Evolutionary conservation across 1,140 invertebrate genomes (phyloP).

Genomic region (Zaprionus taronus): DNA sequence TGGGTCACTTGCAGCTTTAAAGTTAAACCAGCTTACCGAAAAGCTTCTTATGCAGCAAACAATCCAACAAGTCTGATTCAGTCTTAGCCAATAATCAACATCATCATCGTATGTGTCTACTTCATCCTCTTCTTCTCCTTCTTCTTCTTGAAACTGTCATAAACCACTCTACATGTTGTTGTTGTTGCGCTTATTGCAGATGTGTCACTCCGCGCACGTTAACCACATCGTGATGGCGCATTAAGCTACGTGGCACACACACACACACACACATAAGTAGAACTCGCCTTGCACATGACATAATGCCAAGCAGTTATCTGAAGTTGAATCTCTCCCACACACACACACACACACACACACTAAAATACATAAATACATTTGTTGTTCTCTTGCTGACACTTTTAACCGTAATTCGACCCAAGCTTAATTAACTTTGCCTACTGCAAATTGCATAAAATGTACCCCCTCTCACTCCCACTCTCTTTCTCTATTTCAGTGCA

Average conservation of each 20-base stretch:
- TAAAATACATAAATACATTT: neutral
- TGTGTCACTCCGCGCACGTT: constrained; percentile 40
- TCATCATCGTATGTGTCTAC: neutral
- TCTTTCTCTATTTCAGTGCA: neutral
- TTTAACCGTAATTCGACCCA: constrained; percentile 1
- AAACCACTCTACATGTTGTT: neutral
- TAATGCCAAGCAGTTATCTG: neutral
- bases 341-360: neutral
- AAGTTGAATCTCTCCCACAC: constrained; percentile 4
- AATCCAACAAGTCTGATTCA: constrained; percentile 27
- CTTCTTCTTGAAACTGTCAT: neutral
- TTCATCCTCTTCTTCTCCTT: neutral
- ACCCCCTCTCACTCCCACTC: neutral
- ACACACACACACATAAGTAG: neutral
- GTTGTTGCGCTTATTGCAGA: constrained; percentile 20
- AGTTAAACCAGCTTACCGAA: constrained; percentile 1
- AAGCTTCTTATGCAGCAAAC: constrained; percentile 35
- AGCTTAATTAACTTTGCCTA: constrained; percentile 3
- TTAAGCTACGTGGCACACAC: constrained; percentile 16
- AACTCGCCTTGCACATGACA: constrained; percentile 4
- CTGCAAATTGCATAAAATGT: neutral
- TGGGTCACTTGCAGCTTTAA: neutral
- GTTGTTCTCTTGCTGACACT: neutral
- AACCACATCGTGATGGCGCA: constrained; percentile 40
- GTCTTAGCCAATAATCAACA: constrained; percentile 27